phyloP scores from a whole-genome alignment of 2,797 vertebrate species.

The Ctenopoma kingsleyae region DNA sequence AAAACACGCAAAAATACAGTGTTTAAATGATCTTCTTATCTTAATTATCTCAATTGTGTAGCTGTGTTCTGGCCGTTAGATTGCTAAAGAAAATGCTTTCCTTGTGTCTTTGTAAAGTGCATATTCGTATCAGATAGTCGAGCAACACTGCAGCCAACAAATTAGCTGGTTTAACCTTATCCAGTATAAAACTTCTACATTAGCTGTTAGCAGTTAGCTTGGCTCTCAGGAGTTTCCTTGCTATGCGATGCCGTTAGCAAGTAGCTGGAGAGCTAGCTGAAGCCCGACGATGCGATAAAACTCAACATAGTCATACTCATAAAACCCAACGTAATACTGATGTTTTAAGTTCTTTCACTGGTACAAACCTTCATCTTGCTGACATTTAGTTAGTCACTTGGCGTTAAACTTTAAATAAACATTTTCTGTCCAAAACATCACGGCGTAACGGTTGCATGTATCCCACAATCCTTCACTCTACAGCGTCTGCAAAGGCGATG shows the following conservation, averaged over 20 bases:
- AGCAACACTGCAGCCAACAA: accelerated
- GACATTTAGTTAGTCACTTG: neutral
- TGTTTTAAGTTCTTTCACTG: accelerated
- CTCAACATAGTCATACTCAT: neutral
- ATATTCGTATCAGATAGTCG: neutral
- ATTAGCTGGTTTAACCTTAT: neutral
- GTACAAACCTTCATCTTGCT: conserved; percentile 79
- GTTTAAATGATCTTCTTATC: too few relatives aligned
- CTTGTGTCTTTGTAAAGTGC: neutral
- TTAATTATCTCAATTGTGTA: too few relatives aligned
- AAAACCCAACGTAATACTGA: accelerated
- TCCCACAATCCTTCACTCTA: conserved; percentile 73
- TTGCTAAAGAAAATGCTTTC: neutral
- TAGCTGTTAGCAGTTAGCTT: conserved; percentile 13
- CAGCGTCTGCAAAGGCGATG: conserved; percentile 77
- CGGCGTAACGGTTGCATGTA: conserved; percentile 2
- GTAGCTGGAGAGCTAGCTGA: conserved; percentile 2
- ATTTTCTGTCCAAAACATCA: conserved; percentile 31
- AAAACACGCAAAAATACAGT: neutral
- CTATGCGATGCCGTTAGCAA: conserved; percentile 22
- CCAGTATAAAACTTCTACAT: neutral
- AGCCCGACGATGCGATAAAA: neutral
- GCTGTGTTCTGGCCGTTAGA: neutral
- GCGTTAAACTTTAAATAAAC: neutral
- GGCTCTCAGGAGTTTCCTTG: neutral